These are phyloP conservation scores for Phengaris arion DNA, from an alignment of 2,888 invertebrate genomes.

Conservation along the genomic window DNA sequence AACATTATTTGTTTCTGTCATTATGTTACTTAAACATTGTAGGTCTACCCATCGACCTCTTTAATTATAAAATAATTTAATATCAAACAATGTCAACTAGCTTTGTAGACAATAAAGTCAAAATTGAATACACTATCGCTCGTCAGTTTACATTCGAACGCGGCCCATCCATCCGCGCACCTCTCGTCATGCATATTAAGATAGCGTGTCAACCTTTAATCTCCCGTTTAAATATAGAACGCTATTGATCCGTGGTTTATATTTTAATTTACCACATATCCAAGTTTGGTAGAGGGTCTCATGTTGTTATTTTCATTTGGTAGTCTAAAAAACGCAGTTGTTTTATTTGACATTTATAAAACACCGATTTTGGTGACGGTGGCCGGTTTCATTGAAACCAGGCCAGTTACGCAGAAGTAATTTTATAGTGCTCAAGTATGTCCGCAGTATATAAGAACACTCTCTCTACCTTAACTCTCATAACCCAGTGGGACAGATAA, in stretches of 20 bases:
- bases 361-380: no score
- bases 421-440: no score
- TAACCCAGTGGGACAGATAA: no score
- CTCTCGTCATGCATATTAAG: constrained; percentile 56
- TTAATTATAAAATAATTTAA: background rate
- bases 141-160: constrained; percentile 55
- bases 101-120: constrained; percentile 25
- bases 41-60: background rate
- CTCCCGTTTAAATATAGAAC: constrained; percentile 45
- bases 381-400: no score
- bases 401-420: no score
- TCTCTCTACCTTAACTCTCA: no score
- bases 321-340: background rate
- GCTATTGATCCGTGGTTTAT: constrained; percentile 3
- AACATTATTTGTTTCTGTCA: no score
- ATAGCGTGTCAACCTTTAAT: constrained; percentile 57
- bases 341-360: background rate
- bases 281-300: background rate
- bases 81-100: constrained; percentile 12
- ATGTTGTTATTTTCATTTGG: background rate
- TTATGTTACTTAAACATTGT: no score
- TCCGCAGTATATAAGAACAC: no score
- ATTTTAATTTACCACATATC: background rate
- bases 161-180: constrained; percentile 61
- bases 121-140: constrained; percentile 29